A percentile compares a stretch with the other conserved stretches of the same genome.
phyloP scores from a whole-genome alignment of 2,113 vertebrate species.

The Ahaetulla prasina region DNA sequence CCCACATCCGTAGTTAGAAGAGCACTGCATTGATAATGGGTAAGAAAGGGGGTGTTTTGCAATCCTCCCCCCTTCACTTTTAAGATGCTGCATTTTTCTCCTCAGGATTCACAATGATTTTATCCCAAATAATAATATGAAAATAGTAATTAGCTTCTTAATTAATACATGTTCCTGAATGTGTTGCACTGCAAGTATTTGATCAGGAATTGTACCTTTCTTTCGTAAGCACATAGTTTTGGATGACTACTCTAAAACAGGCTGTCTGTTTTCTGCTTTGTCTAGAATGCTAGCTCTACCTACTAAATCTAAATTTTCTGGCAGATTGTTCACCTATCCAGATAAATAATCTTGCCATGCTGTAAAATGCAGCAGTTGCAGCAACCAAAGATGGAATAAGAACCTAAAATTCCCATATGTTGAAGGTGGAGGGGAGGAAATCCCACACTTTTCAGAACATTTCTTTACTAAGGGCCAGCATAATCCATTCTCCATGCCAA shows the following conservation, averaged over 20 bases:
- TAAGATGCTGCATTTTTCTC: not conserved
- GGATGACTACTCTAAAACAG: not conserved
- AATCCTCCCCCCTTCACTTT: too few relatives aligned
- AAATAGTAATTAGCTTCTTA: not conserved
- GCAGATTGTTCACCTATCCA: not conserved
- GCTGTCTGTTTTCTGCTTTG: not conserved
- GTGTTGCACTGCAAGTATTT: not conserved
- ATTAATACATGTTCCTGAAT: not conserved
- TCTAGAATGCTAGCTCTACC: not conserved
- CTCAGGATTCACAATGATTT: not conserved
- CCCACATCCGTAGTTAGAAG: not conserved
- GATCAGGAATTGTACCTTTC: not conserved
- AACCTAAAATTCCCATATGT: not conserved
- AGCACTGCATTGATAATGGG: not conserved
- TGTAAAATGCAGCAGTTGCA: not conserved
- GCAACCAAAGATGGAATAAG: not conserved
- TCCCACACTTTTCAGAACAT: constrained; percentile 19
- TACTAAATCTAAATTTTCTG: not conserved
- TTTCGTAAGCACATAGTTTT: not conserved
- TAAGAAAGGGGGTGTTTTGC: not conserved
- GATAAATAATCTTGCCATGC: not conserved
- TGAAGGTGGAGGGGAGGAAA: not conserved
- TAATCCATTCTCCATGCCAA: not conserved
- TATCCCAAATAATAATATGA: not conserved
- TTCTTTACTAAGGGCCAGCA: constrained; percentile 17